Percentiles rank a stretch among this genome's conserved stretches.
Conservation (phyloP, 2,797 vertebrate genomes). For the Sarcophilus harrisii region DNA sequence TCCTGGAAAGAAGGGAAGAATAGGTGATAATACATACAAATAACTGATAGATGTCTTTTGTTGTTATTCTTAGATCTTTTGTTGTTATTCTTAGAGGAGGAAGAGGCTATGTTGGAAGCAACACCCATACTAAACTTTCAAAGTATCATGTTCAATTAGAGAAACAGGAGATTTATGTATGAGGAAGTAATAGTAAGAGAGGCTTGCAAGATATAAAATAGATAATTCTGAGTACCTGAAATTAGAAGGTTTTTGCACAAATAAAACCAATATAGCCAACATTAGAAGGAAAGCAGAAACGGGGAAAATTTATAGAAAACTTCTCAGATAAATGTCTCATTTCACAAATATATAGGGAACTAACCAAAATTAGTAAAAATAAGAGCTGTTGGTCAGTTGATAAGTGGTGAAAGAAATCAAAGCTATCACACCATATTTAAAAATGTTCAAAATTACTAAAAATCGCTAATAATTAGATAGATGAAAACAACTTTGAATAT, state of each 20-base stretch:
- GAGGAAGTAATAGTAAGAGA: neutral
- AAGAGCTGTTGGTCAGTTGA: neutral
- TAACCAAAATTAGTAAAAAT: neutral
- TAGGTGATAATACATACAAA: neutral
- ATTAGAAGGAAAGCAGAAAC: too few relatives aligned
- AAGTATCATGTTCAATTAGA: neutral
- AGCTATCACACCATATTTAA: neutral
- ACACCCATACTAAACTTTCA: neutral
- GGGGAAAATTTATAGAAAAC: too few relatives aligned
- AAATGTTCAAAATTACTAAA: neutral
- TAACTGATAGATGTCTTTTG: neutral
- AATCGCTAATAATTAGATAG: neutral
- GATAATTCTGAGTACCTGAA: too few relatives aligned
- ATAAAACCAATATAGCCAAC: too few relatives aligned
- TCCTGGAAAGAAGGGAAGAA: neutral
- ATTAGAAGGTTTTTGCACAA: too few relatives aligned
- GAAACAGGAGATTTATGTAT: neutral
- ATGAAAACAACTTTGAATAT: neutral
- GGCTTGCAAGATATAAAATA: neutral
- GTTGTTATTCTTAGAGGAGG: neutral
- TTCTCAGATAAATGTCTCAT: too few relatives aligned
- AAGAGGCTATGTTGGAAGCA: neutral
- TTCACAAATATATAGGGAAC: too few relatives aligned
- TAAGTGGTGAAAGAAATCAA: neutral
- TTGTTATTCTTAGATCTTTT: neutral